Evolutionary conservation across 2,797 vertebrate species (phyloP).

Genomic region (Alca torda): DNA sequence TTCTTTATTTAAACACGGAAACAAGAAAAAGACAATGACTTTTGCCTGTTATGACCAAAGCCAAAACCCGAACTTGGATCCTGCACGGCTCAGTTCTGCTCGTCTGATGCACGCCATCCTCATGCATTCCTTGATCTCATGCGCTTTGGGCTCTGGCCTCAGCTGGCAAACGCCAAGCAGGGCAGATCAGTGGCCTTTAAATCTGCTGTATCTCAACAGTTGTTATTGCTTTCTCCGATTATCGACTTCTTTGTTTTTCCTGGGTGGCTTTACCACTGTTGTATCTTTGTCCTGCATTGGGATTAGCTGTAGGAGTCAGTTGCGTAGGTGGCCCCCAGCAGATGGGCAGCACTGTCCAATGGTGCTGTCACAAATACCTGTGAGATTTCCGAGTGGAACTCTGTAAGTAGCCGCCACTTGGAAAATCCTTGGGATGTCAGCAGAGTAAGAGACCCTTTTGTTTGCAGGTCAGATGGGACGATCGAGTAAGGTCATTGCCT

Average conservation of each 20-base stretch:
- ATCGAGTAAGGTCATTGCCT: not conserved
- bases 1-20: not conserved
- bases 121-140: fast-evolving
- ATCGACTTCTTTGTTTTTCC: not conserved
- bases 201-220: not conserved
- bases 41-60: not conserved
- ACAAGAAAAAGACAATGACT: not conserved
- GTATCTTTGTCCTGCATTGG: not conserved
- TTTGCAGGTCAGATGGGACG: not conserved
- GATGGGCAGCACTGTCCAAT: fast-evolving
- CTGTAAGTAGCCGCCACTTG: fast-evolving
- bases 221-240: not conserved
- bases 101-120: fast-evolving
- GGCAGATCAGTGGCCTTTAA: too few relatives aligned
- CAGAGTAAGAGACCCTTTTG: not conserved
- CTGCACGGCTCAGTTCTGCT: not conserved
- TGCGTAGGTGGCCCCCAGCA: not conserved
- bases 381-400: not conserved
- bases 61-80: not conserved
- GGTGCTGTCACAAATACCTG: fast-evolving
- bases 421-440: not conserved
- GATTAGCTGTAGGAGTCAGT: not conserved
- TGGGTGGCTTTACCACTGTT: not conserved
- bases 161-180: fast-evolving
- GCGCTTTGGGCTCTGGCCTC: not conserved